Conservation (phyloP, 2,888 invertebrate genomes). For the Magallana nippona region DNA sequence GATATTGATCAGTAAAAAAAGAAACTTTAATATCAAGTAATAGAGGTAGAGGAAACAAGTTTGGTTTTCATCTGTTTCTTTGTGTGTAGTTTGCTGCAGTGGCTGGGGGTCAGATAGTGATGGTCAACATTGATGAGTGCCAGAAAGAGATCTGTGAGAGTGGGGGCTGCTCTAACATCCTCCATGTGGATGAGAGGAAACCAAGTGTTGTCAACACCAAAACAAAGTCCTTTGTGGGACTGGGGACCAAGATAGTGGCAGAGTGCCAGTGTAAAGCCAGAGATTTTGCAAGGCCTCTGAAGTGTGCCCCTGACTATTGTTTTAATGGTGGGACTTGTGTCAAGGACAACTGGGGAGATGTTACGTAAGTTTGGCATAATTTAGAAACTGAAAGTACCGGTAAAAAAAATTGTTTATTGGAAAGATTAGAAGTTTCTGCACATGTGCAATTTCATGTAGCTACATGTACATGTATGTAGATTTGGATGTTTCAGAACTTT, state of each 20-base stretch:
- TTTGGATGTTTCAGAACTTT: neutral
- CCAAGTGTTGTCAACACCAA: conserved; percentile 94
- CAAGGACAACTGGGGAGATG: conserved; percentile 69
- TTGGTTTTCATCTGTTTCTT: neutral
- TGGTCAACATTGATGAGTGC: conserved; percentile 93
- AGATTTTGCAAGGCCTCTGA: conserved; percentile 90
- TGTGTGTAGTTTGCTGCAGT: conserved; percentile 88
- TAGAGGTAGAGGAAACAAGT: too few relatives aligned
- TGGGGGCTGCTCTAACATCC: conserved; percentile 95
- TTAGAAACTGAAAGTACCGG: neutral
- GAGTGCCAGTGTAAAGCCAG: conserved; percentile 83
- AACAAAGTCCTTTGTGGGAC: conserved; percentile 96
- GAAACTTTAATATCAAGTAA: too few relatives aligned
- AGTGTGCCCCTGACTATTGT: conserved; percentile 86
- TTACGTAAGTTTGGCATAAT: conserved; percentile 61
- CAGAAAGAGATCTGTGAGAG: conserved; percentile 74
- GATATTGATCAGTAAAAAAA: too few relatives aligned
- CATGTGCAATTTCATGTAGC: too few relatives aligned
- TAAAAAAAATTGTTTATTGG: neutral
- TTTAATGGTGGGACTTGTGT: conserved; percentile 97
- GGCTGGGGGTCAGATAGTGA: conserved; percentile 96
- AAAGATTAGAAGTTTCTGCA: too few relatives aligned
- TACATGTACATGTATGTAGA: neutral
- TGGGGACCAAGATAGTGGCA: conserved; percentile 93
- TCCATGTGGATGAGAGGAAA: conserved; percentile 82